phyloP scores from a whole-genome alignment of 1,140 invertebrate species.

The Drosophila ohnishii region DNA sequence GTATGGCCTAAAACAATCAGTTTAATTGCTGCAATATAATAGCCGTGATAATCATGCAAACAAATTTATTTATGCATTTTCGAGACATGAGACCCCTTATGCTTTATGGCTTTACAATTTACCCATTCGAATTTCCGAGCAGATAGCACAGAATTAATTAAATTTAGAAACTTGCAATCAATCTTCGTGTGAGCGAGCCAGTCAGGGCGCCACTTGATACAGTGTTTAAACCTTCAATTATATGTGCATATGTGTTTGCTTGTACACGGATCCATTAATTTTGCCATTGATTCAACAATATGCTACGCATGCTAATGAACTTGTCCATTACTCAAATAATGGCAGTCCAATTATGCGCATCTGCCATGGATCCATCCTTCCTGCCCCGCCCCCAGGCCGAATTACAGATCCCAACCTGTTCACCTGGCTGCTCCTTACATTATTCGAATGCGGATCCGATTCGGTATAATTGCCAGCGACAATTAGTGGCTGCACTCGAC shows the following conservation, averaged over 20 bases:
- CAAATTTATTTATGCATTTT: neutral
- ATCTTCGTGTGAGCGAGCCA: neutral
- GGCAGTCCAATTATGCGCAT: constrained; percentile 34
- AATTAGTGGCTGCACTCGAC: neutral
- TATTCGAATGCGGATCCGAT: constrained; percentile 19
- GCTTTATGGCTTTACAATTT: constrained; percentile 2
- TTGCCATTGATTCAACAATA: neutral
- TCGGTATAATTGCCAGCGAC: constrained; percentile 6
- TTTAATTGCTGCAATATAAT: neutral
- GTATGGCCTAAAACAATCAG: neutral
- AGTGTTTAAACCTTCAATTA: constrained; percentile 1
- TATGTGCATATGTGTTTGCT: neutral
- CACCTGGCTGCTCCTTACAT: constrained; percentile 1
- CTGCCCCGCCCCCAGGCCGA: neutral
- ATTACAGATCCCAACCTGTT: constrained; percentile 1
- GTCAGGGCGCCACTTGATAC: neutral
- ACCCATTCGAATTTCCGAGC: neutral
- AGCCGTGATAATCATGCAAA: neutral
- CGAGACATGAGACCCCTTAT: too few species aligned
- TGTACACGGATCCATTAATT: constrained; percentile 16
- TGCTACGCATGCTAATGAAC: constrained; percentile 22
- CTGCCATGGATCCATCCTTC: neutral
- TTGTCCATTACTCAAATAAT: constrained; percentile 38
- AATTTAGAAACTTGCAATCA: constrained; percentile 1
- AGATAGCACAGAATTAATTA: neutral